Conservation (phyloP, 1,140 invertebrate genomes). For the Ctenoplectra terminalis region DNA sequence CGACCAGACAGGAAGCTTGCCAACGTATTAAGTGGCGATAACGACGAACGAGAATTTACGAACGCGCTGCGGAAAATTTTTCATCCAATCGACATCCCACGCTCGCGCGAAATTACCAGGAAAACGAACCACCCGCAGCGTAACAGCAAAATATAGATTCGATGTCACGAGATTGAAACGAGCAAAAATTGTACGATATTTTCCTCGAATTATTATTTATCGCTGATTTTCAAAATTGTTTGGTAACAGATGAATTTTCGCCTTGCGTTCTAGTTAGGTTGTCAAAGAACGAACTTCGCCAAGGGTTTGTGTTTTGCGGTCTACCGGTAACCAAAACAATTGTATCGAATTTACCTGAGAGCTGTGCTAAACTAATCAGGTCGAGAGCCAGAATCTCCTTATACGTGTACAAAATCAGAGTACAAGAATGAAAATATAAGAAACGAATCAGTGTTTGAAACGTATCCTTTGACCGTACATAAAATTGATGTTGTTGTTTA, state of each 20-base stretch:
- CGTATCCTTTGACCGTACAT: too few relatives aligned
- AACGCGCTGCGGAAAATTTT: conserved; percentile 34
- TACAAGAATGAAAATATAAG: too few relatives aligned
- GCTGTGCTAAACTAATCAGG: too few relatives aligned
- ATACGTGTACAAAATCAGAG: neutral
- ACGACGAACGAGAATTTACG: conserved; percentile 6
- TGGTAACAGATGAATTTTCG: too few relatives aligned
- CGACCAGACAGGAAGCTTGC: neutral
- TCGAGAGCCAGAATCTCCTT: too few relatives aligned
- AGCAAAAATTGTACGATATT: neutral
- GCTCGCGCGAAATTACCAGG: neutral
- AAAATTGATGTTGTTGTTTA: too few relatives aligned
- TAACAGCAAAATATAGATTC: neutral
- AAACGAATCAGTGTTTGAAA: neutral
- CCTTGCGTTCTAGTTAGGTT: too few relatives aligned
- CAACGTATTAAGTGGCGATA: conserved; percentile 30
- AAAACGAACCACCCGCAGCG: neutral
- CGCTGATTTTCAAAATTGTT: too few relatives aligned
- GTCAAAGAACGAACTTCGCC: too few relatives aligned
- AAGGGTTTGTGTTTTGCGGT: too few relatives aligned
- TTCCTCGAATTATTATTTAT: neutral
- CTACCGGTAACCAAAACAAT: too few relatives aligned
- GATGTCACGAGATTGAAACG: neutral
- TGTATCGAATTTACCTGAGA: too few relatives aligned
- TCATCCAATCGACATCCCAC: conserved; percentile 10